These are phyloP conservation scores for Branchinecta lindahli DNA, from an alignment of 1,140 invertebrate species.

Conservation along the genomic window DNA sequence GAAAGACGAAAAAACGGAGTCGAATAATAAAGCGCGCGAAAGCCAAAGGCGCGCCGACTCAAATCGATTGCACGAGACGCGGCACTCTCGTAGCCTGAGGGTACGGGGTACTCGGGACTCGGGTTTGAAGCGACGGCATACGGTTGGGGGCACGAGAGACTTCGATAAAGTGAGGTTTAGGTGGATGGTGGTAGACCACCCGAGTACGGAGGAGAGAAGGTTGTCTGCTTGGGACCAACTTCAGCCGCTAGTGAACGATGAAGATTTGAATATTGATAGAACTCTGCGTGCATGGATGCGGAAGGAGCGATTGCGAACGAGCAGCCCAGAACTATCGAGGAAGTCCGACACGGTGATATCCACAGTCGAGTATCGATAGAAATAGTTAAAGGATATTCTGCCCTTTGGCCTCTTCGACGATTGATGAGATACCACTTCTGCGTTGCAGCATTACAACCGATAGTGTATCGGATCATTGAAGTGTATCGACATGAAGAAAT, in stretches of 20 bases:
- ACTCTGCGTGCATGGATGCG: slow-evolving; percentile 28
- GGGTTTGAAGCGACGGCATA: slow-evolving; percentile 72
- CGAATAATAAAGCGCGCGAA: slow-evolving; percentile 39
- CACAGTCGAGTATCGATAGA: too few relatives aligned
- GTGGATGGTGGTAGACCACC: slow-evolving; percentile 10
- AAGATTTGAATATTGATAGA: slow-evolving; percentile 19
- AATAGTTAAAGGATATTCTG: too few relatives aligned
- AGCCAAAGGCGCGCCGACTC: slow-evolving; percentile 27
- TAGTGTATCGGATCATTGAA: too few relatives aligned
- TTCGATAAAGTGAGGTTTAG: slow-evolving; percentile 44
- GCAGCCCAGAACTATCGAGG: slow-evolving; percentile 40
- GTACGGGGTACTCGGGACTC: slow-evolving; percentile 51
- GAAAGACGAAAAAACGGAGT: slow-evolving; percentile 65
- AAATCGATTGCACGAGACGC: slow-evolving; percentile 8
- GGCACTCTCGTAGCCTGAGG: slow-evolving; percentile 33
- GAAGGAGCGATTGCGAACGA: slow-evolving; percentile 38
- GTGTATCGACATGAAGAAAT: too few relatives aligned
- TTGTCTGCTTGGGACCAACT: slow-evolving; percentile 36
- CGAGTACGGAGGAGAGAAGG: slow-evolving; percentile 25
- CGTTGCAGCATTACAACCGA: too few relatives aligned
- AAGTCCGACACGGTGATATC: slow-evolving; percentile 13
- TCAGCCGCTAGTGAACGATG: slow-evolving; percentile 27
- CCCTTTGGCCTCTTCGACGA: too few relatives aligned
- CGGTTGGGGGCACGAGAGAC: slow-evolving; percentile 75
- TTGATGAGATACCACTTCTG: too few relatives aligned